Evolutionary conservation across 2,797 vertebrate species (phyloP), one percentile per base, ranked within the genome.

Genomic region (Chelon labrosus): DNA sequence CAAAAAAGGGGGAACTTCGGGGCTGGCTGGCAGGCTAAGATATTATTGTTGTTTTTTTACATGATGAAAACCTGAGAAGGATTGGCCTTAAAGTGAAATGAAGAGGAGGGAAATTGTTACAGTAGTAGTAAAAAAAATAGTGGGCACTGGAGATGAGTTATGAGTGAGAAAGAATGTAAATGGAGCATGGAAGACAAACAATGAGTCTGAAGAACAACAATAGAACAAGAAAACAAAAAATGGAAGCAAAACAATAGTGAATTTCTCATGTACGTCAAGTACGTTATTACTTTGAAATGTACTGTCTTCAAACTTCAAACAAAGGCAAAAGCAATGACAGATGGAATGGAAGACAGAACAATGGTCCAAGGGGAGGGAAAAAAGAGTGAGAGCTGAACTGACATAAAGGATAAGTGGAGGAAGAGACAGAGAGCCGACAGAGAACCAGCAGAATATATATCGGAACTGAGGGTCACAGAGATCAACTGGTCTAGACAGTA

Each of bases 401-500:
- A 35, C 31, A 35, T 8, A 7, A 35, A 35, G 31, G 31, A 73
- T 51, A 31, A 70, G 37, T 27, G 56, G 57, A 71, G 4, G 62
- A 52, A 22, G 56, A 64, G 46, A 61, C 31, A 53, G 44, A 63
- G n/a, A 37, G 5, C 50, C 70, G 46, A 61, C 31, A 53, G 44
- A 63, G n/a, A 37, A 4, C 50, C 70, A 46, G 66, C 25, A 56
- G 66, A 68, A 59, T 61, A 68, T 73, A 70, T 73, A 70, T 67
- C 17, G 75, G 65, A 35, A 67, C 46, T 27, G 50, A 16, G 27
- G 68, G 75, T 82, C 57, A 42, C 47, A 52, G 51, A 53, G 77
- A 80, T 75, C 77, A 81, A 56, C 63, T 42, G 62, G 83, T 84
- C 86, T 82, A 84, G 83, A 88, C 83, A 64, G 51, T n/a, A 65